Evolutionary conservation across 2,113 vertebrate species (phyloP).

Genomic region (Cebidichthys violaceus): DNA sequence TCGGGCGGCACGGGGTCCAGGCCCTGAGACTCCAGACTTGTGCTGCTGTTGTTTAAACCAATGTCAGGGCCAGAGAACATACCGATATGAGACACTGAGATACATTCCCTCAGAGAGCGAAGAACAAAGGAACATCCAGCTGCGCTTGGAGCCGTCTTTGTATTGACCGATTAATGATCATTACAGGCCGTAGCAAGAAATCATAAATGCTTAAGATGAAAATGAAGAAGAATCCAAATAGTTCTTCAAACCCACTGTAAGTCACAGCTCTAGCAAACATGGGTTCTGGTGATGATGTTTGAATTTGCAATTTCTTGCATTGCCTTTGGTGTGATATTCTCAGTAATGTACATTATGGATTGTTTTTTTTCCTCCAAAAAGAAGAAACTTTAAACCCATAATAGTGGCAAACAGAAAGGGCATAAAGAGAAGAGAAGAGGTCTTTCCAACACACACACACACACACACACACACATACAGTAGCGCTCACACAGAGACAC

Average conservation of each 20-base stretch:
- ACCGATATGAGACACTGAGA: background rate
- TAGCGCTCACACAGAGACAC: constrained; percentile 30
- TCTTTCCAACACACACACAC: constrained; percentile 19
- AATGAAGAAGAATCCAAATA: background rate
- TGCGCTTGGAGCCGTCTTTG: background rate
- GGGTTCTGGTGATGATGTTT: background rate
- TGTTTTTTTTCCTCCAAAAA: constrained; percentile 10
- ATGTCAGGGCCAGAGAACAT: constrained; percentile 12
- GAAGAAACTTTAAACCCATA: constrained; percentile 35
- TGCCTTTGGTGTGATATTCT: constrained; percentile 31
- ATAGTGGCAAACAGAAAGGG: constrained; percentile 40
- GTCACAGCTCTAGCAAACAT: background rate
- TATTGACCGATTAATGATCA: background rate
- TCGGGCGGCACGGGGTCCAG: background rate
- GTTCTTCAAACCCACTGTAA: background rate
- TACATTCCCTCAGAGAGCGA: background rate
- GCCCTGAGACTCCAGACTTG: background rate
- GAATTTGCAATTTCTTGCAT: background rate
- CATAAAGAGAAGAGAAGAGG: constrained; percentile 57
- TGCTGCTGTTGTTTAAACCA: constrained; percentile 15
- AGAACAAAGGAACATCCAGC: constrained; percentile 5
- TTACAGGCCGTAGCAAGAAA: background rate
- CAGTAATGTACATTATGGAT: constrained; percentile 33
- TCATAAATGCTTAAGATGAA: background rate
- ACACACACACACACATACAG: constrained; percentile 20